phyloP scores from a whole-genome alignment of 2,888 invertebrate species.

The Chloroclysta siterata region DNA sequence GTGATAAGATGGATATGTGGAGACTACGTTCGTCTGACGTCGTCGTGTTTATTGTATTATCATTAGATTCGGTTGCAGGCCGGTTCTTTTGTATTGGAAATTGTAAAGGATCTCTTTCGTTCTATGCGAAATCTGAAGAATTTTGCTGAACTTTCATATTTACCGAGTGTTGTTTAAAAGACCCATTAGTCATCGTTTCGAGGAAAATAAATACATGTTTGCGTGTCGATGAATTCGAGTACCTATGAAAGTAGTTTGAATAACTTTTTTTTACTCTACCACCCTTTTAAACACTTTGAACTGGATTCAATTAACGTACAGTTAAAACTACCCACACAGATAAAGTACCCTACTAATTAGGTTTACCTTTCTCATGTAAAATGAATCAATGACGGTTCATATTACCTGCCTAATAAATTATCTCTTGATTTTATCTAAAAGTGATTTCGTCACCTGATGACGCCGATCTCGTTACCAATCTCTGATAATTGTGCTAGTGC shows the following conservation, averaged over 20 bases:
- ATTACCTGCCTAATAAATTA: background rate
- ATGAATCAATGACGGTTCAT: background rate
- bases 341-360: background rate
- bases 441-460: conserved; percentile 12
- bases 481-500: conserved; percentile 8
- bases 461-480: conserved; percentile 6
- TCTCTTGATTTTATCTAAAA: conserved; percentile 6
- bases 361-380: background rate
- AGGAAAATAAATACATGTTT: conserved; percentile 33
- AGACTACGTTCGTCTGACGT: conserved; percentile 69
- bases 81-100: conserved; percentile 35
- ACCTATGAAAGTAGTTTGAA: background rate
- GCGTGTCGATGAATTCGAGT: conserved; percentile 20
- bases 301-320: background rate
- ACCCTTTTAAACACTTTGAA: conserved; percentile 1
- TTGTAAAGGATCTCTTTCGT: conserved; percentile 22
- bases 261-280: background rate
- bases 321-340: conserved; percentile 1
- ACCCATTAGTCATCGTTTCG: conserved; percentile 39
- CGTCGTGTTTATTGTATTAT: conserved; percentile 53
- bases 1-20: conserved; percentile 75
- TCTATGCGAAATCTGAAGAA: conserved; percentile 21
- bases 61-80: conserved; percentile 42
- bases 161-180: conserved; percentile 22
- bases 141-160: conserved; percentile 39